Evolutionary conservation across 2,113 vertebrate species (phyloP), one percentile per base, ranked within the genome.

Genomic region (Xerus inauris): DNA sequence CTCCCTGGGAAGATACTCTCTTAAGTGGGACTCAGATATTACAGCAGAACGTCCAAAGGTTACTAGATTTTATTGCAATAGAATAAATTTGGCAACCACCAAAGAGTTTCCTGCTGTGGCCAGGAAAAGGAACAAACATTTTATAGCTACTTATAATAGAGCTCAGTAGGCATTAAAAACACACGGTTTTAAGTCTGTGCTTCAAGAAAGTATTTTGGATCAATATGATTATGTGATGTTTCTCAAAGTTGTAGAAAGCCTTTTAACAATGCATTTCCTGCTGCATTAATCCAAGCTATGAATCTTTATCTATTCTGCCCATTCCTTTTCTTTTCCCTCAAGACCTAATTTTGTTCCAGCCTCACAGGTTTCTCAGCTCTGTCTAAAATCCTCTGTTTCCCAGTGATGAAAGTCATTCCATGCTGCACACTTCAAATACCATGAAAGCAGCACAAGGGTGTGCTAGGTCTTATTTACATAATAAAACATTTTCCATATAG

Each of bases 151-250:
- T 84, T 84, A 71, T 1, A 80, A 64, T n/a, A 73, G 72, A 54
- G 45, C 30, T 42, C 22, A 77, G 67, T 26, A 67, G 42, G 40
- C 42, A 86, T 49, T 81, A 64, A 86, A 87, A 84, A 81, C 40
- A 7, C 40, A 89, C 57, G 30, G 82, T 79, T 73, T 94, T 62
- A 88, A 87, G 80, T 77, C 9, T 40, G n/a, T 40, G 28, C 49
- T 89, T 94, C 28, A 75, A 40, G 79, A n/a, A 84, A 95, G 38
- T 49, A 88, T 86, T 96, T 57, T 75, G 73, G 80, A 84, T 89
- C 40, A 49, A 17, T 92, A 62, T 72, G 51, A 94, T 45, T 64
- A 6, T 93, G 57, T 54, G 76, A 57, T 82, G 13, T 49, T 83
- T 83, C 45, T 79, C 67, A 54, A 79, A 71, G 62, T 62, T 8